Evolutionary conservation across 2,797 vertebrate genomes (phyloP), one percentile per base, ranked within the genome.

Genomic region (Gambelia wislizenii): DNA sequence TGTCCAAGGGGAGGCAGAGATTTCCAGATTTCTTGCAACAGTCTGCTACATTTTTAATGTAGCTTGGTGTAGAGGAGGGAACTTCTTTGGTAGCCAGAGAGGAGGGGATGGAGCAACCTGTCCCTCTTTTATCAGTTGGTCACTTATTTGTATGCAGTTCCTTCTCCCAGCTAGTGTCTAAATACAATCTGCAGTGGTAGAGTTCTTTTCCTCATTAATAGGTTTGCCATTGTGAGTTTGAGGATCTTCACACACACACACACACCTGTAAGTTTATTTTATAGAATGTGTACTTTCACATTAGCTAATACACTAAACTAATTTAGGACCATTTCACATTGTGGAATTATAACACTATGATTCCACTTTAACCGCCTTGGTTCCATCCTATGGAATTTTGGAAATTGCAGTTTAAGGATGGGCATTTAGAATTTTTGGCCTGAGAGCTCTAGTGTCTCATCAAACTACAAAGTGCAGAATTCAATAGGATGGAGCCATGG

Each of bases 191-290:
- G 7, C 2, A 13, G 64, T 67, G 30, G 30, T 4, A 33, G 64
- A 33, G 9, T 67, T 39, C 70, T 88, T 33, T 42, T 70, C 6
- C 49, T 36, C 52, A 27, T 82, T 64, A 82, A 18, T 82, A 64
- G n/a, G 39, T 30, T 47, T 61, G 42, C 6, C 87, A 75, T 2
- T 83, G n/a, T 20, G 67, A 70, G 42, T 82, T 83, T 64, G 39
- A 42, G 10, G 44, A 77, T 70, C 83, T 36, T 72, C 22, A 59
- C 14, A 59, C 56, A 59, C 20, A 18, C 5, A 27, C 25, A 0
- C 18, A 0, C 0, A 27, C 67, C 5, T 76, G 77, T 56, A 10
- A 4, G 2, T 2, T 4, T 0, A 0, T 67, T 12, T 0, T 0
- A n/a, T 52, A 77, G 13, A 86, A 78, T 78, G 67, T 59, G 70